Evolutionary conservation across 1,140 invertebrate species (phyloP).

Genomic region (Paralvinella palmiformis): DNA sequence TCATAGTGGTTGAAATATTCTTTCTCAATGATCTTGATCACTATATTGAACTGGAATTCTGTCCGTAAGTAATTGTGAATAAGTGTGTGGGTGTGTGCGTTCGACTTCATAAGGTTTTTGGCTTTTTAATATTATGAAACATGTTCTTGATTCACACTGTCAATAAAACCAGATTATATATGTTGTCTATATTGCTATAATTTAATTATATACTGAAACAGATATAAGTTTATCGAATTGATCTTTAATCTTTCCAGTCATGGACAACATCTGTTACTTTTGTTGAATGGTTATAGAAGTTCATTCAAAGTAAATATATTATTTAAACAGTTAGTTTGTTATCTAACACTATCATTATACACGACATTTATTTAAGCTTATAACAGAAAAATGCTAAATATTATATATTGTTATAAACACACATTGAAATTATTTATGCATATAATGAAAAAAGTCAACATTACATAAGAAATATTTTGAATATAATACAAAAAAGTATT

Average conservation of each 20-base stretch:
- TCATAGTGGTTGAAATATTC: slow-evolving; percentile 54
- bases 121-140: neutral
- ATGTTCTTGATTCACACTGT: neutral
- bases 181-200: neutral
- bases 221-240: neutral
- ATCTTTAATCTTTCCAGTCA: slow-evolving; percentile 39
- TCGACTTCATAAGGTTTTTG: neutral
- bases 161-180: neutral
- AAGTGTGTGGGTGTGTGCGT: neutral
- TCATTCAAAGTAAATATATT: slow-evolving; percentile 35
- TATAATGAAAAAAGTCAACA: neutral
- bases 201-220: neutral
- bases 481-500: no score
- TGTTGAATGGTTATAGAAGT: slow-evolving; percentile 49
- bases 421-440: neutral
- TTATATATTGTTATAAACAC: neutral
- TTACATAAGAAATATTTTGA: neutral
- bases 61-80: slow-evolving; percentile 45
- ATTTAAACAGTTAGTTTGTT: neutral
- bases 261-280: slow-evolving; percentile 51
- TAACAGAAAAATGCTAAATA: neutral
- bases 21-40: slow-evolving; percentile 50
- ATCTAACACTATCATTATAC: neutral
- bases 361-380: neutral
- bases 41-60: slow-evolving; percentile 55